Evolutionary conservation across 2,888 invertebrate species (phyloP), one percentile per base, ranked within the genome.

Genomic region (Patella ulyssiponensis): DNA sequence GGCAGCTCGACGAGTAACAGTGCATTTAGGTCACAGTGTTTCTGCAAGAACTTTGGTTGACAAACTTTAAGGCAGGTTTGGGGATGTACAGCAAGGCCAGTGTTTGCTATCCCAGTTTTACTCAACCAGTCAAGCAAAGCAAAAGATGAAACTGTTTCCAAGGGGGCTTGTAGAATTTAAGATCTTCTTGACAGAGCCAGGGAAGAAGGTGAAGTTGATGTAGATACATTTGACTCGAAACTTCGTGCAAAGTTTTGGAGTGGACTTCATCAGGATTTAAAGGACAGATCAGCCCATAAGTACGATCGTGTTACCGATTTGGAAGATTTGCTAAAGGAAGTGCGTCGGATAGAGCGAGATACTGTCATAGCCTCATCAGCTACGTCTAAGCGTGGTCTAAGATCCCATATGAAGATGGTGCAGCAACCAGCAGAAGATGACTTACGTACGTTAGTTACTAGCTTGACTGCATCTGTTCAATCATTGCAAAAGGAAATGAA

Each of bases 221-320:
- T n/a, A 58, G 58, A 58, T n/a, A 58, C 58, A n/a, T 58, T 58
- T 58, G 58, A 58, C 4, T 5, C 58, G 58, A 58, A 58, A 15
- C 58, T 58, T 58, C 58, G 58, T 58, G 7, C 58, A 12, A 58
- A 58, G 12, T 58, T 58, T 58, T 58, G 58, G 58, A 58, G 58
- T 58, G 58, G 12, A 58, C 58, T 64, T 7, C n/a, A 20, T 20
- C 58, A 64, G 11, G 58, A 64, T 9, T 11, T 64, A 9, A 64
- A 64, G 58, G 58, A 64, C 12, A n/a, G 58, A 20, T 64, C 58
- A 20, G 58, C 58, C 9, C 58, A 64, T 64, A 64, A 64, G n/a
- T 64, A 20, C 20, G 58, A 64, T 64, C 58, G 58, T 5, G 20
- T 64, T n/a, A 64, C 58, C n/a, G 58, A 64, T 11, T 64, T 64